A percentile compares a stretch with the other conserved stretches of the same genome.
phyloP scores from a whole-genome alignment of 1,140 invertebrate species.

The Dolichoris vasculosae region DNA sequence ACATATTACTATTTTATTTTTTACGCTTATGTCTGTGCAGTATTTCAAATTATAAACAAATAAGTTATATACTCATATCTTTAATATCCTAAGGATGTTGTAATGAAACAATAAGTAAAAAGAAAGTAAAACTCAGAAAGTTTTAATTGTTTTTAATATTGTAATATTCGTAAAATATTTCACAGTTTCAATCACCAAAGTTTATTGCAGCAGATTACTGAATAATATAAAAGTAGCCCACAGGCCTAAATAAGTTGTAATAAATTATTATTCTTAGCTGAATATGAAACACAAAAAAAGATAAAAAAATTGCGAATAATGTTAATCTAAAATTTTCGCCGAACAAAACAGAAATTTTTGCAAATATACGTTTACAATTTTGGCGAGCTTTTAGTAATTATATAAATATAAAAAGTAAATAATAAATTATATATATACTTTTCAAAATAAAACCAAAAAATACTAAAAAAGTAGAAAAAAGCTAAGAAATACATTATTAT shows the following conservation, averaged over 20 bases:
- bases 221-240: conserved; percentile 65
- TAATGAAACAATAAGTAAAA: neutral
- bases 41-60: too few species aligned
- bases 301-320: neutral
- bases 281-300: neutral
- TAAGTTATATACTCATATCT: too few species aligned
- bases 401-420: neutral
- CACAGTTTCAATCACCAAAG: conserved; percentile 60
- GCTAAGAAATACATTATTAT: too few species aligned
- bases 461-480: too few species aligned
- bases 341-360: neutral
- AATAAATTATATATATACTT: neutral
- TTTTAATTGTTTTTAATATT: too few species aligned
- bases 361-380: too few species aligned
- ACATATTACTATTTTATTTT: too few species aligned
- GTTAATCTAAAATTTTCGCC: neutral
- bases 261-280: conserved; percentile 55
- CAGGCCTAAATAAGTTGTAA: conserved; percentile 71
- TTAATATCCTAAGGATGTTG: neutral
- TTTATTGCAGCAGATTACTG: conserved; percentile 53
- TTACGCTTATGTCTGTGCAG: too few species aligned
- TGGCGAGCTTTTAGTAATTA: too few species aligned
- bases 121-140: too few species aligned
- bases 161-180: conserved; percentile 47
- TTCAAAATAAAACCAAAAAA: too few species aligned